Evolutionary conservation across 2,113 vertebrate genomes (phyloP).

Genomic region (Seriola quinqueradiata): DNA sequence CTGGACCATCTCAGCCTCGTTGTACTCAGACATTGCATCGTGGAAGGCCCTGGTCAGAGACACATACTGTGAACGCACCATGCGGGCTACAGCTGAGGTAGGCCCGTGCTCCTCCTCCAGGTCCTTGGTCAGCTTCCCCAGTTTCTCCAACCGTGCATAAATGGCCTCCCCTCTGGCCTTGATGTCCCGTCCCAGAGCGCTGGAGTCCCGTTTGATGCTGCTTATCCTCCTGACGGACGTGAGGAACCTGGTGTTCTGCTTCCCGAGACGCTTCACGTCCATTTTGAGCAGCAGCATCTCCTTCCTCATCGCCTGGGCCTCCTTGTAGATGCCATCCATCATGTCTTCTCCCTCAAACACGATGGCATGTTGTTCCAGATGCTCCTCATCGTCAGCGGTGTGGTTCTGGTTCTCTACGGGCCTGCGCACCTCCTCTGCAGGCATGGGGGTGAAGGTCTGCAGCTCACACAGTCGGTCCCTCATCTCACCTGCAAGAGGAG

Average conservation of each 20-base stretch:
- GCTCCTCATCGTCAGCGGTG: constrained; percentile 53
- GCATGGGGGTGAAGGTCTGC: constrained; percentile 73
- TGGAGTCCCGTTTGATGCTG: constrained; percentile 97
- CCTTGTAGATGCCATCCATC: constrained; percentile 87
- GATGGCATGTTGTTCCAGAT: constrained; percentile 73
- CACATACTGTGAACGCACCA: constrained; percentile 87
- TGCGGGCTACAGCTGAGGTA: constrained; percentile 88
- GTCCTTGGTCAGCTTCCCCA: constrained; percentile 84
- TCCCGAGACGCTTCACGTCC: constrained; percentile 91
- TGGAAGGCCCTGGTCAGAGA: constrained; percentile 90
- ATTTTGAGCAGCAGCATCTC: constrained; percentile 87
- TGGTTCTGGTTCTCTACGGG: not conserved
- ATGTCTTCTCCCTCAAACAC: constrained; percentile 90
- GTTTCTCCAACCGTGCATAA: constrained; percentile 87
- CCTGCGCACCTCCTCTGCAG: constrained; percentile 57
- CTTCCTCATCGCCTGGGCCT: constrained; percentile 88
- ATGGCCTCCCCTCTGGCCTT: constrained; percentile 90
- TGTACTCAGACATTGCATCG: constrained; percentile 91
- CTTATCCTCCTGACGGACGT: constrained; percentile 96
- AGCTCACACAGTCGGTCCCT: constrained; percentile 92
- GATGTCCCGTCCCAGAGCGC: constrained; percentile 92
- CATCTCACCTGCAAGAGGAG: constrained; percentile 87
- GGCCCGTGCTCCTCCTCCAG: constrained; percentile 84
- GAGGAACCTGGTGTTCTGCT: constrained; percentile 95
- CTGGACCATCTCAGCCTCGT: constrained; percentile 91